phyloP scores from a whole-genome alignment of 2,797 vertebrate species.

The Labroides dimidiatus region DNA sequence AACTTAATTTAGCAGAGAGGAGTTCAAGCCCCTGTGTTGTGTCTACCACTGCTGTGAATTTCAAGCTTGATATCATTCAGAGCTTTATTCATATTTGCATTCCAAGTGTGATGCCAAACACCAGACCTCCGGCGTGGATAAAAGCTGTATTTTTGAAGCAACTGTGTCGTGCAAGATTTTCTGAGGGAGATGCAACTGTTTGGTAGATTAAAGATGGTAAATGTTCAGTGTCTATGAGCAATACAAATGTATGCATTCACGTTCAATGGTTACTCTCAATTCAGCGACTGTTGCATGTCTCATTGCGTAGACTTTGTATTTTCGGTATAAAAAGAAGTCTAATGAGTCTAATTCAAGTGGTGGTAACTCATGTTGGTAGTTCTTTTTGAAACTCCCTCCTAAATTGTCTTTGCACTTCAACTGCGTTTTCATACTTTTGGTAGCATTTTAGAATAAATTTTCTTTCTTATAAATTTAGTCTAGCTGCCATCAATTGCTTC shows the following conservation, averaged over 20 bases:
- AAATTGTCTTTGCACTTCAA: too few species aligned
- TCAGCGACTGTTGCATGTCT: too few species aligned
- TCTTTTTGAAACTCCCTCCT: too few species aligned
- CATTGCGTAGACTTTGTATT: too few species aligned
- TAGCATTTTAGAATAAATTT: too few species aligned
- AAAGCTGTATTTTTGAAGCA: slow-evolving; percentile 50
- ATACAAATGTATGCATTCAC: slow-evolving; percentile 23
- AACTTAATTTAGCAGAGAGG: slow-evolving; percentile 31
- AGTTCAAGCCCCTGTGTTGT: slow-evolving; percentile 23
- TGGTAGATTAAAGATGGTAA: slow-evolving; percentile 20
- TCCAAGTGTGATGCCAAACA: slow-evolving; percentile 39
- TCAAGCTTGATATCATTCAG: slow-evolving; percentile 46
- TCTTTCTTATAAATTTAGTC: too few species aligned
- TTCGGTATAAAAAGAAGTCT: too few species aligned
- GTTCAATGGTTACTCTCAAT: too few species aligned
- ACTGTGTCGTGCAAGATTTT: slow-evolving; percentile 36
- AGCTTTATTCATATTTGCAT: slow-evolving; percentile 48
- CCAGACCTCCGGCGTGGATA: slow-evolving; percentile 46
- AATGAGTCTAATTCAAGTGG: too few species aligned
- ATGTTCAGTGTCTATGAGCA: slow-evolving; percentile 27
- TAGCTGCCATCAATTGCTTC: too few species aligned
- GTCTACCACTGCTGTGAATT: slow-evolving; percentile 47
- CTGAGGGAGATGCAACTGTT: slow-evolving; percentile 34
- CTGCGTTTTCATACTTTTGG: too few species aligned
- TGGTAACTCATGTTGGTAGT: too few species aligned